Percentiles rank a stretch among this genome's conserved stretches.
These are phyloP conservation scores for Aporophyla lueneburgensis DNA, from an alignment of 2,888 invertebrate genomes.

Conservation along the genomic window DNA sequence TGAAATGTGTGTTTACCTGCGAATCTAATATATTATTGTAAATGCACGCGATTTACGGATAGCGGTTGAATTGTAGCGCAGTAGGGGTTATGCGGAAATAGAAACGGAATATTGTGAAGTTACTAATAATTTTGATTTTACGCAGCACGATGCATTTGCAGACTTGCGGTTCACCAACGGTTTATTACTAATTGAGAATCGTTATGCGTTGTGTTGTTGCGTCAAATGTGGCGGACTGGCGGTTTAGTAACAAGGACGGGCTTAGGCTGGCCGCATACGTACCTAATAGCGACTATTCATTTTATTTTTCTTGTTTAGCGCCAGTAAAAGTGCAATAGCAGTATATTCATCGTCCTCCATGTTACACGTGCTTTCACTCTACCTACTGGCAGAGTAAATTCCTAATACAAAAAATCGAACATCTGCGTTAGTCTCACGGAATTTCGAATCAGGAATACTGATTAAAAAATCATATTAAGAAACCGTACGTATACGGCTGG, in stretches of 20 bases:
- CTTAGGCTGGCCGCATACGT: neutral
- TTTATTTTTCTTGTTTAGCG: too few relatives aligned
- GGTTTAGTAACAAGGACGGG: constrained; percentile 27
- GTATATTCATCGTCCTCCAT: too few relatives aligned
- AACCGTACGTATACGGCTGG: too few relatives aligned
- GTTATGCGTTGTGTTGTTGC: constrained; percentile 57
- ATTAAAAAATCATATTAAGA: too few relatives aligned
- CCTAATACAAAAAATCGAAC: too few relatives aligned
- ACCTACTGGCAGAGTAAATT: too few relatives aligned
- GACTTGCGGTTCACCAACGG: constrained; percentile 70
- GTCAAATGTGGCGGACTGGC: constrained; percentile 45
- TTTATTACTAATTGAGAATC: constrained; percentile 72
- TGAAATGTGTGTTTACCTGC: constrained; percentile 76
- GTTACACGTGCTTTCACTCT: too few relatives aligned
- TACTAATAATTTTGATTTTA: constrained; percentile 71
- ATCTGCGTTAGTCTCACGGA: too few relatives aligned
- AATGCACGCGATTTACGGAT: constrained; percentile 67
- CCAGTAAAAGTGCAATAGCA: too few relatives aligned
- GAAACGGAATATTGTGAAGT: constrained; percentile 73
- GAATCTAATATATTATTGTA: constrained; percentile 68
- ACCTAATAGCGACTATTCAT: too few relatives aligned
- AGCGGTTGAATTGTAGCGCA: constrained; percentile 65
- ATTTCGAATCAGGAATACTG: too few relatives aligned
- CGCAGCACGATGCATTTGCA: constrained; percentile 70
- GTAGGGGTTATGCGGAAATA: constrained; percentile 66